phyloP scores from a whole-genome alignment of 64 coral and sea anemone genomes.

The Porites lutea region DNA sequence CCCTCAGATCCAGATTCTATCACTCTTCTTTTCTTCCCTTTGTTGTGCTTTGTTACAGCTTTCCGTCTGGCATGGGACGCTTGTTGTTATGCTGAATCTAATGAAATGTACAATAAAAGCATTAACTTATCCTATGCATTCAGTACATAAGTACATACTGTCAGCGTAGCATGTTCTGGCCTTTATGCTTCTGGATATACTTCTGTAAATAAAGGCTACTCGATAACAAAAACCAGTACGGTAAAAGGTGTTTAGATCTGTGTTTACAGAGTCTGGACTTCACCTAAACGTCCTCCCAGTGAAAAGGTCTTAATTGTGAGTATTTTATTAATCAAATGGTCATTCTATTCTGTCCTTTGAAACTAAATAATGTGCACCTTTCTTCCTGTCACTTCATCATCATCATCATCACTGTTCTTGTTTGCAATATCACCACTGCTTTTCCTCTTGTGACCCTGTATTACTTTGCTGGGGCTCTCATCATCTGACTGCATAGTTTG shows the following conservation, averaged over 20 bases:
- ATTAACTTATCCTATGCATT: background rate
- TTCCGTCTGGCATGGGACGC: constrained; percentile 72
- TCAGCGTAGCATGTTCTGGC: too few species aligned
- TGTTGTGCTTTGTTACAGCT: constrained; percentile 41
- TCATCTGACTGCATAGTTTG: constrained; percentile 16
- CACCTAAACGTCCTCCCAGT: too few species aligned
- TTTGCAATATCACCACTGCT: background rate
- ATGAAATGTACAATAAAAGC: background rate
- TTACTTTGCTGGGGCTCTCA: background rate
- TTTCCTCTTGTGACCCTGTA: background rate
- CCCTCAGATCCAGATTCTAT: constrained; percentile 70
- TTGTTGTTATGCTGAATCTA: constrained; percentile 39
- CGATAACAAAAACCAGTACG: too few species aligned
- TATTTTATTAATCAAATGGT: too few species aligned
- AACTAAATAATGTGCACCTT: constrained; percentile 63
- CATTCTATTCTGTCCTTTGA: background rate
- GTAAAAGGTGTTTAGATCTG: too few species aligned
- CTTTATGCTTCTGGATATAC: too few species aligned
- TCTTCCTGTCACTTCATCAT: constrained; percentile 72
- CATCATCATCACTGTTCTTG: constrained; percentile 22
- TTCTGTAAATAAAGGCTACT: too few species aligned
- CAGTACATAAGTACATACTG: too few species aligned
- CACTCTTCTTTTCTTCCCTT: constrained; percentile 56
- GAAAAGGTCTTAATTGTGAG: too few species aligned
- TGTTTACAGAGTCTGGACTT: too few species aligned